These are phyloP conservation scores for Ctenomys sociabilis DNA, from an alignment of 2,113 vertebrate genomes.

Conservation along the genomic window DNA sequence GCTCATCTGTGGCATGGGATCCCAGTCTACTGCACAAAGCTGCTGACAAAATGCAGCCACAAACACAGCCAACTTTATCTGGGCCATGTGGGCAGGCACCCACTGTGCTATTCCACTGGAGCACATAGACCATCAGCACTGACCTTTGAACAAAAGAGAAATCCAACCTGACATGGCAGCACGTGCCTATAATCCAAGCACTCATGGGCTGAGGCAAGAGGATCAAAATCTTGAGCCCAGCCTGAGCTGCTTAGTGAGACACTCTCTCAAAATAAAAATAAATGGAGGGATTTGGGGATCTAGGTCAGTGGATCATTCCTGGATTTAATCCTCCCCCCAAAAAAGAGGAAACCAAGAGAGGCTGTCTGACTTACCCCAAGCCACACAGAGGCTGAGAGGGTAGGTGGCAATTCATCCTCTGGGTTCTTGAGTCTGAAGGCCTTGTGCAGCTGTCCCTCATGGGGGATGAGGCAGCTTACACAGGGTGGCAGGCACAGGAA, in stretches of 20 bases:
- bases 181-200: no score
- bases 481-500: accelerated
- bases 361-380: neutral
- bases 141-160: neutral
- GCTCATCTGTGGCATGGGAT: neutral
- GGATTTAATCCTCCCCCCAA: neutral
- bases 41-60: neutral
- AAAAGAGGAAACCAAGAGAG: neutral
- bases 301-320: neutral
- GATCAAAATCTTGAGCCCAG: no score
- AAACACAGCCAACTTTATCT: neutral
- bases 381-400: neutral
- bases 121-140: no score
- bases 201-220: no score
- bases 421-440: neutral
- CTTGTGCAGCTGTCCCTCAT: neutral
- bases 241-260: no score
- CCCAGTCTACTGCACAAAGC: neutral
- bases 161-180: neutral
- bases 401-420: neutral
- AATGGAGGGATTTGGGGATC: neutral
- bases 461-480: no score
- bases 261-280: neutral
- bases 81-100: neutral
- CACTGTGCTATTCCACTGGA: neutral